These are phyloP conservation scores for Hemibagrus guttatus DNA, from an alignment of 2,797 vertebrate genomes.

Conservation along the genomic window DNA sequence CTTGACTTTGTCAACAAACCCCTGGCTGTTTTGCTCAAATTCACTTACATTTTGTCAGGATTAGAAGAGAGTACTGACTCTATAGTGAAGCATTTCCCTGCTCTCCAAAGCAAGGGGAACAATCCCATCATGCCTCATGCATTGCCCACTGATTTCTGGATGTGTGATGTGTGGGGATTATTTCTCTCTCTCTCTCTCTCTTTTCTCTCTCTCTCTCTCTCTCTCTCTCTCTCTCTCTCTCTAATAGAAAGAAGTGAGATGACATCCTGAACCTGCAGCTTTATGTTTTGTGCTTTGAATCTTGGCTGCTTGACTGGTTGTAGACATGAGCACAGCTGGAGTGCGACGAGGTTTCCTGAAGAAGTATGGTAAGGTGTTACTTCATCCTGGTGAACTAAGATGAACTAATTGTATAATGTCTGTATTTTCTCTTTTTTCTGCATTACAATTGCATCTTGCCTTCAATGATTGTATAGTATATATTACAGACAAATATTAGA, in stretches of 20 bases:
- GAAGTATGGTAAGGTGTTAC: slow-evolving; percentile 77
- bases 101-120: slow-evolving; percentile 33
- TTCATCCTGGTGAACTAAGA: not conserved
- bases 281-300: slow-evolving; percentile 26
- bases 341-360: slow-evolving; percentile 78
- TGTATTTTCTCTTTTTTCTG: not conserved
- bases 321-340: slow-evolving; percentile 72
- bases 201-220: slow-evolving; percentile 32
- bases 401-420: not conserved
- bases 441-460: not conserved
- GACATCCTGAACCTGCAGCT: slow-evolving; percentile 14
- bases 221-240: slow-evolving; percentile 1
- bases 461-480: too few relatives aligned
- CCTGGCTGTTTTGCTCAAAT: not conserved
- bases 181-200: slow-evolving; percentile 39
- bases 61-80: not conserved
- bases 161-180: slow-evolving; percentile 66
- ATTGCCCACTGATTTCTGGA: slow-evolving; percentile 53
- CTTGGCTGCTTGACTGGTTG: slow-evolving; percentile 55
- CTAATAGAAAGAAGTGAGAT: slow-evolving; percentile 29
- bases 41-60: slow-evolving; percentile 17
- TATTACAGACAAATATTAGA: not conserved
- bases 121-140: slow-evolving; percentile 54
- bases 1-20: not conserved
- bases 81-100: slow-evolving; percentile 40